Base-by-base conservation (phyloP, 1,140 invertebrate genomes). In the Doryteuthis pealeii region DNA sequence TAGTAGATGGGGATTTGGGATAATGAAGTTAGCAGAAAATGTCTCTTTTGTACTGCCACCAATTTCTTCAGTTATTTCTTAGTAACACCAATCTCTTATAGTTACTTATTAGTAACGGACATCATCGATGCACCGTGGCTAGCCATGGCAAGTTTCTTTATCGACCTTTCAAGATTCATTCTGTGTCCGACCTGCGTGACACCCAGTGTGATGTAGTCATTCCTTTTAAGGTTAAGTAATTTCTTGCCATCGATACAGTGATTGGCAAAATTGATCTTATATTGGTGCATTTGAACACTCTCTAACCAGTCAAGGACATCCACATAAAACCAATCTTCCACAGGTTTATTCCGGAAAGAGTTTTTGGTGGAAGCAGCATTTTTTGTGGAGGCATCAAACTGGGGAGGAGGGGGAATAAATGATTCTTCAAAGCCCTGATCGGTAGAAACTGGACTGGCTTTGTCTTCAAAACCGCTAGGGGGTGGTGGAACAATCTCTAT, bases 221-320 rank as follows among this genome's bases (percentile, higher is more conserved):
- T 84, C n/a, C 86, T 75, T 1, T 78, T 80, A 72, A 88, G 77
- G n/a, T 76, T 71, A 31, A 79, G 69, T 58, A 88, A 76, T 35
- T 83, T 83, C 71, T 83, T 77, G 10, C 87, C 87, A 75, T 87
- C 82, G 67, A 88, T 82, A 70, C 76, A 78, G 71, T 85, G 81
- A 71, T 81, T 77, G 33, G 82, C 81, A 81, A 88, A 88, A 45
- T 78, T 84, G 12, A 74, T 58, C 72, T 83, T 85, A 74, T 87
- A 87, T 76, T 87, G 85, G 26, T 79, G 71, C 78, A 87, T 77
- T 49, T 80, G 80, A 26, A 87, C 78, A 76, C 81, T 85, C 32
- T 87, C 85, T 65, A 88, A 71, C 87, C 86, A 87, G 74, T 85
- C 83, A 32, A 83, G 66, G 28, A 88, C 87, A 80, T 88, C 86